Percentiles rank a stretch among this genome's conserved stretches.
Conservation (phyloP, 2,888 invertebrate genomes). For the Orchestes rusci region DNA sequence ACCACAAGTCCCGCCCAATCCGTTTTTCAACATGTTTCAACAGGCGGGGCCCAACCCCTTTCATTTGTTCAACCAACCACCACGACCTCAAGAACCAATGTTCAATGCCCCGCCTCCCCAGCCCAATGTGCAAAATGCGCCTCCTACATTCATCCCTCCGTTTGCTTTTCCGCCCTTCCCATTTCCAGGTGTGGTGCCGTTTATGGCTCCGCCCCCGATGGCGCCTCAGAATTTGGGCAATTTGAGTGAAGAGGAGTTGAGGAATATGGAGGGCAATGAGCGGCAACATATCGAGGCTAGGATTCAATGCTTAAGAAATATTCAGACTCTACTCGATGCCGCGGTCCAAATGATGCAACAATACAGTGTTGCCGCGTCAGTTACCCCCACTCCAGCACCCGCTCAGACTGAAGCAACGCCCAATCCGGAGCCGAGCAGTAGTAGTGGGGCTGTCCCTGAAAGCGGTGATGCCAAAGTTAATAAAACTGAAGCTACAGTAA, state of each 20-base stretch:
- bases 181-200: slow-evolving; percentile 49
- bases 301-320: slow-evolving; percentile 68
- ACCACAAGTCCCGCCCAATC: slow-evolving; percentile 26
- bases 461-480: slow-evolving; percentile 8
- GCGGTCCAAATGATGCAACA: slow-evolving; percentile 92
- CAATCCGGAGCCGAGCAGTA: not conserved
- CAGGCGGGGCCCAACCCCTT: slow-evolving; percentile 35
- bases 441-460: not conserved
- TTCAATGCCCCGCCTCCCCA: slow-evolving; percentile 9
- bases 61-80: slow-evolving; percentile 33
- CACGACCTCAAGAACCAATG: slow-evolving; percentile 12
- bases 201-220: slow-evolving; percentile 64
- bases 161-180: slow-evolving; percentile 48
- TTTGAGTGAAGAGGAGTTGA: slow-evolving; percentile 76
- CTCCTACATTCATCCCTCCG: slow-evolving; percentile 30
- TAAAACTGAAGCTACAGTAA: not conserved
- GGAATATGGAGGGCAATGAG: slow-evolving; percentile 82
- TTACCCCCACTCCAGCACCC: slow-evolving; percentile 41
- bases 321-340: slow-evolving; percentile 80
- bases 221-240: slow-evolving; percentile 68
- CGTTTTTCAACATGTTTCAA: slow-evolving; percentile 33
- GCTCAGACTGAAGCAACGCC: slow-evolving; percentile 1
- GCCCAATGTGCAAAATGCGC: not conserved
- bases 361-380: slow-evolving; percentile 66
- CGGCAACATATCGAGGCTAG: slow-evolving; percentile 85